Conservation (phyloP, 2,797 vertebrate species). For the Enteromius anoplus region DNA sequence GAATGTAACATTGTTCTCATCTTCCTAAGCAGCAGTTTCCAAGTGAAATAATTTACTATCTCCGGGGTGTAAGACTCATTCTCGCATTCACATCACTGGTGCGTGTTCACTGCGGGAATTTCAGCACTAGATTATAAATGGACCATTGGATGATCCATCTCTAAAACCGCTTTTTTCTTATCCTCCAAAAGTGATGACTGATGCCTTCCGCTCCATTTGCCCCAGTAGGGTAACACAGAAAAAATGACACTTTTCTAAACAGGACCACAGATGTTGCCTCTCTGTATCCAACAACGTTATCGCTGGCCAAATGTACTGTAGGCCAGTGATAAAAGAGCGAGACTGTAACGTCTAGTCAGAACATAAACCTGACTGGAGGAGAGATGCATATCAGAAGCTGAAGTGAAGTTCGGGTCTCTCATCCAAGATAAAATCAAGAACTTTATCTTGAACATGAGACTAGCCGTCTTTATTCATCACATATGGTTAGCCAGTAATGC, state of each 20-base stretch:
- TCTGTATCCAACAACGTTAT: slow-evolving; percentile 14
- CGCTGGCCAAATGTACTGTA: slow-evolving; percentile 13
- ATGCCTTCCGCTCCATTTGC: slow-evolving; percentile 38
- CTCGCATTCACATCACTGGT: slow-evolving; percentile 54
- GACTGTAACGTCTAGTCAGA: not conserved
- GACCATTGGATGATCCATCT: slow-evolving; percentile 38
- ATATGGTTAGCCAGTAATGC: slow-evolving; percentile 6
- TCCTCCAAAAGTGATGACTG: slow-evolving; percentile 30
- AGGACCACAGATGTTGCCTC: slow-evolving; percentile 34
- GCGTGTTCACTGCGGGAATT: slow-evolving; percentile 58
- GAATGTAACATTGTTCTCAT: slow-evolving; percentile 32
- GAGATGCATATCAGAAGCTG: slow-evolving; percentile 24
- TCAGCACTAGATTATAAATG: slow-evolving; percentile 50
- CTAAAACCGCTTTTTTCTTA: slow-evolving; percentile 40
- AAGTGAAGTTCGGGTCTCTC: slow-evolving; percentile 11
- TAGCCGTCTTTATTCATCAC: slow-evolving; percentile 51
- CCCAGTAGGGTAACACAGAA: slow-evolving; percentile 43
- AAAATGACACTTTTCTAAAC: slow-evolving; percentile 45
- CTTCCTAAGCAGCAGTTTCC: slow-evolving; percentile 33
- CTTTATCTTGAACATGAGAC: slow-evolving; percentile 56
- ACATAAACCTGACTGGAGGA: slow-evolving; percentile 11
- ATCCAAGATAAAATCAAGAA: slow-evolving; percentile 47
- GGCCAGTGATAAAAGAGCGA: not conserved
- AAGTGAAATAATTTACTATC: slow-evolving; percentile 55
- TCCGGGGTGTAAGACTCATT: slow-evolving; percentile 54